Evolutionary conservation across 1,140 invertebrate genomes (phyloP), one percentile per base, ranked within the genome.

Genomic region (Archivesica marissinica): DNA sequence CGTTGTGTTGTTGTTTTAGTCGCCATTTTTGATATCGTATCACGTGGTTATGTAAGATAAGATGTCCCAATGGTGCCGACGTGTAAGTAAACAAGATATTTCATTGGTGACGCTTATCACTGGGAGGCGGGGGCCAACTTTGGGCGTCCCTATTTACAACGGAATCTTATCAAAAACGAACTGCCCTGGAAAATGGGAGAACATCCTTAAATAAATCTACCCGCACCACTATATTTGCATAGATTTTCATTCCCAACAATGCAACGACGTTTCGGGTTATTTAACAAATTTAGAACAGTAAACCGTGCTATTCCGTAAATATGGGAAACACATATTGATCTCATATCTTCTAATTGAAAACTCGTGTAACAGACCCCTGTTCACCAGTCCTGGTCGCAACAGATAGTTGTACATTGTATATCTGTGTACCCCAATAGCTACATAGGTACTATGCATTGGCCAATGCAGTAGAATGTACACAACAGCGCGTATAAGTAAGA

Each of bases 91-190:
- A 81, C 79, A 70, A 13, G 35, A n/a, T 33, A 66, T 59, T 9
- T 52, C 41, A 81, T 81, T 81, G 79, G 79, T 39, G 66, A 72
- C 64, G 64, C 47, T 81, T 81, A 81, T 81, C 79, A 70, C 56
- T 6, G 17, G 44, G 77, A 61, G 77, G 77, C 44, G 77, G 77
- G 23, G 23, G 44, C 68, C 68, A 50, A 68, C 20, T 30, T 38
- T 25, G 77, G 77, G 56, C 77, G 56, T 79, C 77, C 77, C 41
- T 66, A 23, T 79, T 79, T 79, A 79, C 76, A 20, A 30, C 23
- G 77, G 56, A 35, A 79, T 79, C 77, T 79, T 79, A 79, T 79
- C 77, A 50, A 35, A 13, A n/a, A 39, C 30, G 41, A 25, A 38
- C 56, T 13, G 44, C 59, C 44, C 25, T 50, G 56, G 35, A 66